Evolutionary conservation across 2,113 vertebrate species (phyloP).

Genomic region (Halcyon malimbica): DNA sequence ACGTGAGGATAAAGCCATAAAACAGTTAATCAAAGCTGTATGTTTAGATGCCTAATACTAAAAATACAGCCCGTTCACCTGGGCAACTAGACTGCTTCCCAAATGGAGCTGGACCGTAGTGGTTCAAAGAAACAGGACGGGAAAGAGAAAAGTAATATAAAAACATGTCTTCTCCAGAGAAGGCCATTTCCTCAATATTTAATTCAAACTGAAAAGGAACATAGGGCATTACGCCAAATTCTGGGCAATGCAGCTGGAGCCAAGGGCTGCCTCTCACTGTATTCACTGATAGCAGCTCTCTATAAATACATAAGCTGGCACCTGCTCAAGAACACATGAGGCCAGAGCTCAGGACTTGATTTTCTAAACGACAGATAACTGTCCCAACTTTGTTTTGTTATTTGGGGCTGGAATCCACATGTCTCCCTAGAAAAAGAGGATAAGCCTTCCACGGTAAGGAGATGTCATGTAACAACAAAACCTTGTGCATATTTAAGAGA

Average conservation of each 20-base stretch:
- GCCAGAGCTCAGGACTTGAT: not conserved
- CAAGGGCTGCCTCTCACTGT: not conserved
- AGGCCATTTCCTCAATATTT: not conserved
- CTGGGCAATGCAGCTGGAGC: not conserved
- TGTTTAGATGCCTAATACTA: not conserved
- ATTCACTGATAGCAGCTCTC: not conserved
- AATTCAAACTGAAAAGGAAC: conserved; percentile 1
- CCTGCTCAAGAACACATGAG: not conserved
- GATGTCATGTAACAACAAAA: not conserved
- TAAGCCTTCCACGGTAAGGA: not conserved
- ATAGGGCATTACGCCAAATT: not conserved
- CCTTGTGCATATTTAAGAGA: not conserved
- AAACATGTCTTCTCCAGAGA: not conserved
- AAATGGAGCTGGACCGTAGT: not conserved
- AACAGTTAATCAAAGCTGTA: not conserved
- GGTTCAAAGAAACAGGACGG: conserved; percentile 1
- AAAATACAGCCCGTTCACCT: not conserved
- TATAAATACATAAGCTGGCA: not conserved
- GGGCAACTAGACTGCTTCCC: not conserved
- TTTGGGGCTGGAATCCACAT: not conserved
- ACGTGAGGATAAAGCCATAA: not conserved
- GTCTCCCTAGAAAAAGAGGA: not conserved
- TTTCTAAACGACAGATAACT: not conserved
- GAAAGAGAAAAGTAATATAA: not conserved
- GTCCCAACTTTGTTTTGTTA: not conserved